These are phyloP conservation scores for human (Homo sapiens) DNA, from an alignment of 2,113 vertebrate species.

Conservation along the genomic window DNA sequence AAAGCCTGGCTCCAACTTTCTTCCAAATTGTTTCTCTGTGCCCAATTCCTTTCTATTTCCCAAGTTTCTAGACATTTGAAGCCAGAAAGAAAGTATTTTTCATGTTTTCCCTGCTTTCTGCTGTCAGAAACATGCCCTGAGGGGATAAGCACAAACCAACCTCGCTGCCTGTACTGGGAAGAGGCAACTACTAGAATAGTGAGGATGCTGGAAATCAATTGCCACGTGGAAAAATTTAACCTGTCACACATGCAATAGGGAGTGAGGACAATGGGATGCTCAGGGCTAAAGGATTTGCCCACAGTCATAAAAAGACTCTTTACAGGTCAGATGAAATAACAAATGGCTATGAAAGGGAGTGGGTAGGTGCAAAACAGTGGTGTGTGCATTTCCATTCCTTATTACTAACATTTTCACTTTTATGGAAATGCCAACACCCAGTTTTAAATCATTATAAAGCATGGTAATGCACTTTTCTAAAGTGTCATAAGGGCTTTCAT, in stretches of 20 bases:
- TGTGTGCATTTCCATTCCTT: background rate
- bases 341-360: background rate
- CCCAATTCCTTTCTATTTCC: background rate
- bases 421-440: background rate
- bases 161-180: background rate
- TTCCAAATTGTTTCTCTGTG: conserved; percentile 29
- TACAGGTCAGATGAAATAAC: background rate
- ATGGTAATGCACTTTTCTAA: background rate
- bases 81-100: background rate
- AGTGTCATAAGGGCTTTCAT: background rate
- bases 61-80: background rate
- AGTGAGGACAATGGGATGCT: background rate
- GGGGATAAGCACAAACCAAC: background rate
- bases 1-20: background rate
- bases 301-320: background rate
- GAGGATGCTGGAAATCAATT: background rate
- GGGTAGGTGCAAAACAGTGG: background rate
- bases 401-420: background rate
- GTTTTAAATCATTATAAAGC: conserved; percentile 8
- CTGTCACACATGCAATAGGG: background rate
- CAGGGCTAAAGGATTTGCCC: background rate
- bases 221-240: background rate
- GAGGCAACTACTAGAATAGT: background rate
- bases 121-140: background rate
- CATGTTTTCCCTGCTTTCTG: background rate